Percentiles rank a stretch among this genome's conserved stretches.
Evolutionary conservation across 2,888 invertebrate genomes (phyloP).

Genomic region (Sphaerophoria taeniata): DNA sequence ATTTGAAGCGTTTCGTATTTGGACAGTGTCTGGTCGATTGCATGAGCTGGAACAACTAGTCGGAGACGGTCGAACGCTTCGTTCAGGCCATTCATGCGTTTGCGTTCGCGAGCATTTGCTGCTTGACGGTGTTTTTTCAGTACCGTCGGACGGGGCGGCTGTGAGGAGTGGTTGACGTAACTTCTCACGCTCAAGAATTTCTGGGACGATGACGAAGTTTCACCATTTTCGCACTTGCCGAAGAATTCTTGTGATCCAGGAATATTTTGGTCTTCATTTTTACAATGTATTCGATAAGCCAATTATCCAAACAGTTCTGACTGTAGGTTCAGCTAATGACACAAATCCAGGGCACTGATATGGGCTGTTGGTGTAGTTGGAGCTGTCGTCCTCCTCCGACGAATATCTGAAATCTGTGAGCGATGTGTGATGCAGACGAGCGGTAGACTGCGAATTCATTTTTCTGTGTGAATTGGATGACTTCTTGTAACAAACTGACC

Average conservation of each 20-base stretch:
- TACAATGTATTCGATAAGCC: slow-evolving; percentile 63
- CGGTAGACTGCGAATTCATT: slow-evolving; percentile 58
- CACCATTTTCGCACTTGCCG: too few relatives aligned
- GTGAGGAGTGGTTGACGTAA: slow-evolving; percentile 20
- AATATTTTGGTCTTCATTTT: too few relatives aligned
- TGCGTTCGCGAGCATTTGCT: slow-evolving; percentile 89
- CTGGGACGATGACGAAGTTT: slow-evolving; percentile 53
- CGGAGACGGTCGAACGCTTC: slow-evolving; percentile 89
- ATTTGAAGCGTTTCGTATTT: slow-evolving; percentile 91
- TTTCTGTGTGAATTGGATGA: slow-evolving; percentile 66
- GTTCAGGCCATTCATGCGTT: slow-evolving; percentile 90
- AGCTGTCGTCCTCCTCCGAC: slow-evolving; percentile 81
- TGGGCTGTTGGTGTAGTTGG: slow-evolving; percentile 80
- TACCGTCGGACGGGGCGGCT: slow-evolving; percentile 84
- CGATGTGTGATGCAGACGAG: slow-evolving; percentile 63
- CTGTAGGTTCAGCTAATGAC: slow-evolving; percentile 47
- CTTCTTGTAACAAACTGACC: slow-evolving; percentile 65
- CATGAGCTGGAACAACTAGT: slow-evolving; percentile 88
- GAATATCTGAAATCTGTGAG: slow-evolving; percentile 77
- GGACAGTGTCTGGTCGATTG: slow-evolving; percentile 88
- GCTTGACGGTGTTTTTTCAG: slow-evolving; percentile 87
- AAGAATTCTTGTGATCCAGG: too few relatives aligned
- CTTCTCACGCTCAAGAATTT: slow-evolving; percentile 29
- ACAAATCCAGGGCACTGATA: slow-evolving; percentile 73
- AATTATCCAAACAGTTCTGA: slow-evolving; percentile 59